Evolutionary conservation across 1,140 invertebrate genomes (phyloP), one percentile per base, ranked within the genome.

Genomic region (Atta cephalotes): DNA sequence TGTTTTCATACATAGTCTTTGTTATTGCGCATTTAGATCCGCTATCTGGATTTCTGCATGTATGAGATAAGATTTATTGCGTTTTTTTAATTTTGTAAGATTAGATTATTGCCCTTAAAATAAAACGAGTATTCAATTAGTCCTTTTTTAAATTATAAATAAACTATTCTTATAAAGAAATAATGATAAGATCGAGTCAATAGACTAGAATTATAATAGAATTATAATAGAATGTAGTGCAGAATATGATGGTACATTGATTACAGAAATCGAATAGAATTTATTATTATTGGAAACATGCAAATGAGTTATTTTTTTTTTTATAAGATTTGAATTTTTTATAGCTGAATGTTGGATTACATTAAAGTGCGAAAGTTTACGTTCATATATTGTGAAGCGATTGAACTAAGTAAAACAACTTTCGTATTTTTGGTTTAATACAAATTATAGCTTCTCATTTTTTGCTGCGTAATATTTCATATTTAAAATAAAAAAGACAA

Each of bases 1-100:
- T 35, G 31, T 35, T 60, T 35, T 74, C 10, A 2, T 31, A 58
- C 31, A n/a, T 14, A 14, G n/a, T 14, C 18, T 45, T 60, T 14
- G 31, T 60, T 60, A 45, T 60, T 77, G 53, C 56, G 21, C 74
- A 62, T 18, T 39, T 77, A 45, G n/a, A 39, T 60, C 35, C 2
- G 1, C 3, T 62, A 14, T 45, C n/a, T 9, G 9, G 25, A 66
- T 35, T 35, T n/a, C 4, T 31, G 31, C 9, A 39, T 39, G 7
- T 39, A 39, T 39, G 35, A 39, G 39, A 45, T 45, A 45, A 45
- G 39, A 45, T 45, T 31, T 39, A 9, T 39, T 39, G 39, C 39
- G 7, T 39, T 39, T 39, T 39, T 39, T 39, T 7, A 39, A 9
- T 39, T 9, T 7, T 39, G 35, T 39, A 6, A 39, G 35, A 39